Conservation (phyloP, 1,140 invertebrate genomes). For the Muscidifurax raptorellus region DNA sequence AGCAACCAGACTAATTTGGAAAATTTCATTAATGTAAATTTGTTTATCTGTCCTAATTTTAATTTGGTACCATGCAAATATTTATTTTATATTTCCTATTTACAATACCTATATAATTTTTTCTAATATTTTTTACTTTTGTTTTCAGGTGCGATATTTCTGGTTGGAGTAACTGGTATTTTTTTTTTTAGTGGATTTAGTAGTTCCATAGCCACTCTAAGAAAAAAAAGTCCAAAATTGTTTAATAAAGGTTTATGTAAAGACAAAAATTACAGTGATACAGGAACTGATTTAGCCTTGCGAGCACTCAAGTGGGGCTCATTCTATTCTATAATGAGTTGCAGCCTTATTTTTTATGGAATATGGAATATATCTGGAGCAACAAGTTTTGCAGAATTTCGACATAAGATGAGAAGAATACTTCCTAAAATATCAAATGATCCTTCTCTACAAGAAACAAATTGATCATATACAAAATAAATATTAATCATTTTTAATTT, state of each 20-base stretch:
- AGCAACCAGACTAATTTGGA: too few species aligned
- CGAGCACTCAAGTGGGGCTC: constrained; percentile 91
- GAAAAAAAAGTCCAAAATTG: constrained; percentile 86
- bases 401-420: constrained; percentile 80
- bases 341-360: constrained; percentile 86
- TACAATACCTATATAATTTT: too few species aligned
- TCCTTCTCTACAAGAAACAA: not conserved
- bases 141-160: constrained; percentile 78
- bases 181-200: constrained; percentile 90
- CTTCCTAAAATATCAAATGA: constrained; percentile 2
- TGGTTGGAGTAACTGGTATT: constrained; percentile 85
- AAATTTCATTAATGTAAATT: too few species aligned
- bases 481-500: too few species aligned
- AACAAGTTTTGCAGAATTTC: constrained; percentile 85
- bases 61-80: too few species aligned
- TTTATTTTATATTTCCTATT: too few species aligned
- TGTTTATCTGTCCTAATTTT: too few species aligned
- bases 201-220: constrained; percentile 84
- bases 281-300: constrained; percentile 85
- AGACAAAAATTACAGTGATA: constrained; percentile 82
- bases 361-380: constrained; percentile 94
- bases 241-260: constrained; percentile 85
- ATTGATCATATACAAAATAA: too few species aligned
- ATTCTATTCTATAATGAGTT: constrained; percentile 89
- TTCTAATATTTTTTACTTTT: not conserved